A percentile compares a stretch with the other conserved stretches of the same genome.
These are phyloP conservation scores for Thelaira solivaga DNA, from an alignment of 2,888 invertebrate genomes.

Conservation along the genomic window DNA sequence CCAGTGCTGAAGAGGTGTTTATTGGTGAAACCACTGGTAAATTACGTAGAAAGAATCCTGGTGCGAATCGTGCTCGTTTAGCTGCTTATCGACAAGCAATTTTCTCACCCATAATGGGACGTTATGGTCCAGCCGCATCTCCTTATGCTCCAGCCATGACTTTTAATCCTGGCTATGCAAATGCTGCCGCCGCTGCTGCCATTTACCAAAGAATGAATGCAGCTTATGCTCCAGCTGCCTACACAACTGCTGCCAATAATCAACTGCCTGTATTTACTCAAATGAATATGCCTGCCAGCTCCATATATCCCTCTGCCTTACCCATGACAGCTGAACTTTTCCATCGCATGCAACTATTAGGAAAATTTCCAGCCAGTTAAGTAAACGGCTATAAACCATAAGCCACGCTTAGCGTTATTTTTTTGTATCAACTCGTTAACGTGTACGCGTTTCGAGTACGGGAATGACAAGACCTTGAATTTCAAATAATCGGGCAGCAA, in stretches of 20 bases:
- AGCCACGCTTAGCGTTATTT: constrained; percentile 46
- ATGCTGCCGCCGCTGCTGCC: constrained; percentile 72
- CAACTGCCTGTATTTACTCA: constrained; percentile 45
- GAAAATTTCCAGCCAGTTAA: constrained; percentile 73
- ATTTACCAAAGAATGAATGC: constrained; percentile 72
- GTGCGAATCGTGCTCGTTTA: constrained; percentile 90
- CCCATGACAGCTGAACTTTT: constrained; percentile 74
- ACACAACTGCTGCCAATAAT: constrained; percentile 15
- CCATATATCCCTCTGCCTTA: constrained; percentile 63
- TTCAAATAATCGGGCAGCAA: background rate
- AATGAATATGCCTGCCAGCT: constrained; percentile 78
- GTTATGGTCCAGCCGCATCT: constrained; percentile 68
- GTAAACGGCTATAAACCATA: background rate
- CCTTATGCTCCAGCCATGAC: constrained; percentile 66
- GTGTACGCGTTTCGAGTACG: constrained; percentile 12
- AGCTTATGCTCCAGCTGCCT: constrained; percentile 62
- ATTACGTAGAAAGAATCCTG: constrained; percentile 91
- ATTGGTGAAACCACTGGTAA: constrained; percentile 99
- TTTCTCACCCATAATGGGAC: constrained; percentile 71
- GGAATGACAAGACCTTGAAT: background rate
- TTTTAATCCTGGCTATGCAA: constrained; percentile 67
- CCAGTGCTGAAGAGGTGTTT: constrained; percentile 98
- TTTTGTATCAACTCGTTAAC: constrained; percentile 57
- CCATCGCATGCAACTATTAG: constrained; percentile 77
- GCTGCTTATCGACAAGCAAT: constrained; percentile 88